phyloP scores from a whole-genome alignment of 1,140 invertebrate species.

The Pseudomyrmex pallidus region DNA sequence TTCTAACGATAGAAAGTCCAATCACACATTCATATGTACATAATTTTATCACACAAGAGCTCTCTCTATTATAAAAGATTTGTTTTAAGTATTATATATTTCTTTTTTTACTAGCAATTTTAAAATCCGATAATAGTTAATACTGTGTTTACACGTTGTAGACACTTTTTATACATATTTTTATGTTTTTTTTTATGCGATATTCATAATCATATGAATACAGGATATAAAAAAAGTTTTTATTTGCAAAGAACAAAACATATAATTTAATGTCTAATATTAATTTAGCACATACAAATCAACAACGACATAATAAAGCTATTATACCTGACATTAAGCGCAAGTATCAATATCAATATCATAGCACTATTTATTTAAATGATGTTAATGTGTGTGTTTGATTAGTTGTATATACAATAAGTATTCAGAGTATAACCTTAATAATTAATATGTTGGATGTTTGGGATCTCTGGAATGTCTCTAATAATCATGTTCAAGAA shows the following conservation, averaged over 20 bases:
- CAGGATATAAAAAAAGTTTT: constrained; percentile 46
- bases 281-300: constrained; percentile 53
- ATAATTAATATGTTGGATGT: constrained; percentile 79
- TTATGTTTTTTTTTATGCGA: constrained; percentile 18
- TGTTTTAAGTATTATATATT: neutral
- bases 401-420: constrained; percentile 82
- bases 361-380: constrained; percentile 78
- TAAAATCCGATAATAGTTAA: constrained; percentile 18
- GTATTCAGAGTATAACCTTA: constrained; percentile 76
- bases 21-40: constrained; percentile 13
- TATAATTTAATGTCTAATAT: constrained; percentile 64
- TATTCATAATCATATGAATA: constrained; percentile 33
- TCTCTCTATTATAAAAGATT: neutral
- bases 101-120: constrained; percentile 17
- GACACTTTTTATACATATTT: neutral
- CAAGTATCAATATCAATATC: constrained; percentile 65
- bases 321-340: constrained; percentile 50
- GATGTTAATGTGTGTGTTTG: constrained; percentile 69
- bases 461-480: constrained; percentile 81
- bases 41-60: constrained; percentile 18
- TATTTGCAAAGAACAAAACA: constrained; percentile 58
- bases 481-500: constrained; percentile 79
- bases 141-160: neutral
- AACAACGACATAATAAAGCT: constrained; percentile 60
- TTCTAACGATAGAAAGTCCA: neutral